These are phyloP conservation scores for Hyalella azteca DNA, from an alignment of 2,888 invertebrate genomes.

Conservation along the genomic window DNA sequence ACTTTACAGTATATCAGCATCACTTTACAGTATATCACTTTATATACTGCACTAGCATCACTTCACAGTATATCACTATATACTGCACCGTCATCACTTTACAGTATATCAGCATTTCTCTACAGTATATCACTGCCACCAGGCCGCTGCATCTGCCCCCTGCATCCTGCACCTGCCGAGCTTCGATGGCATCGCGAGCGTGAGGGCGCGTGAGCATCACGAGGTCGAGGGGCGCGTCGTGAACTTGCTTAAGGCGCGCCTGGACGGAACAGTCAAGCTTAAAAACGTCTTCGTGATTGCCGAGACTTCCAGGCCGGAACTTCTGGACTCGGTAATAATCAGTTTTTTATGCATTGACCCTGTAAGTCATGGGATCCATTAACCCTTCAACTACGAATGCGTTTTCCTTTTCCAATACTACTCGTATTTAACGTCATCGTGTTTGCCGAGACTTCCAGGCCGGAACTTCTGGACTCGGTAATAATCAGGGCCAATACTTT, in stretches of 20 bases:
- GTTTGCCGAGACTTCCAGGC: slow-evolving; percentile 53
- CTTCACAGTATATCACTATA: too few species aligned
- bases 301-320: slow-evolving; percentile 53
- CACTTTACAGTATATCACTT: too few species aligned
- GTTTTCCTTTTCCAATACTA: too few species aligned
- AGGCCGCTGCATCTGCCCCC: slow-evolving; percentile 48
- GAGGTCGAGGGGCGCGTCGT: slow-evolving; percentile 52
- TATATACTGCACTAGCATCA: too few species aligned
- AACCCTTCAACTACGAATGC: too few species aligned
- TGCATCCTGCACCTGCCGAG: slow-evolving; percentile 55
- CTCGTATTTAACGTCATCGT: too few species aligned
- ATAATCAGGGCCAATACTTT: too few species aligned
- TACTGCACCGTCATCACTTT: too few species aligned
- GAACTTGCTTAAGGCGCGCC: slow-evolving; percentile 53
- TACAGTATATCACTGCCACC: too few species aligned
- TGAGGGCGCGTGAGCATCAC: slow-evolving; percentile 37
- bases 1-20: too few species aligned
- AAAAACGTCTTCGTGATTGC: slow-evolving; percentile 48
- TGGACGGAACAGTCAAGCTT: slow-evolving; percentile 50
- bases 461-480: slow-evolving; percentile 54
- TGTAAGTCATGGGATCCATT: too few species aligned
- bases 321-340: slow-evolving; percentile 49
- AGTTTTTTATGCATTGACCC: background rate
- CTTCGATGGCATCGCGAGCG: slow-evolving; percentile 53
- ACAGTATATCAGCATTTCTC: too few species aligned